A percentile compares a stretch with the other conserved stretches of the same genome.
phyloP scores from a whole-genome alignment of 2,888 invertebrate genomes.

The Ochropleura leucogaster region DNA sequence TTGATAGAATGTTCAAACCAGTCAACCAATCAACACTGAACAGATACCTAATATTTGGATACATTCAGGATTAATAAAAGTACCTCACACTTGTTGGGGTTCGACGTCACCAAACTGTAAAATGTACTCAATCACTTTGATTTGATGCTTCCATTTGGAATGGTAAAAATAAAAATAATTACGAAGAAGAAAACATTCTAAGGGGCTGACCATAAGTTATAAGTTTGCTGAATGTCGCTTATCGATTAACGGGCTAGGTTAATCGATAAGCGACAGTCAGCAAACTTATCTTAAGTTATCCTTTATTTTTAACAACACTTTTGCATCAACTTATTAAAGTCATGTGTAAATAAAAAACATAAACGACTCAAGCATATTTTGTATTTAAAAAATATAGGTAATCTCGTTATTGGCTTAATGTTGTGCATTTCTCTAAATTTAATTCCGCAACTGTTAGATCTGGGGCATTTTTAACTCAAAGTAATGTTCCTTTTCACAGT shows the following conservation, averaged over 20 bases:
- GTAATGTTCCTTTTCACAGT: neutral
- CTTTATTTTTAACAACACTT: too few species aligned
- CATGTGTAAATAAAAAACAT: too few species aligned
- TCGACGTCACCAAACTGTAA: neutral
- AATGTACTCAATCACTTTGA: neutral
- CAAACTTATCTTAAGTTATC: too few species aligned
- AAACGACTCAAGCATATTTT: too few species aligned
- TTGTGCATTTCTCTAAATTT: too few species aligned
- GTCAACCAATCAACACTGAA: slow-evolving; percentile 34
- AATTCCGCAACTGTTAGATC: too few species aligned
- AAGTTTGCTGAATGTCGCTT: neutral
- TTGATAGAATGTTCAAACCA: slow-evolving; percentile 33
- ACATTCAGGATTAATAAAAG: slow-evolving; percentile 21
- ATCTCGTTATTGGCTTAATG: too few species aligned
- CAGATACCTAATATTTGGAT: slow-evolving; percentile 19
- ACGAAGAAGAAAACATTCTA: neutral
- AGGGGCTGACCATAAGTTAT: neutral
- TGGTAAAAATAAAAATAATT: neutral
- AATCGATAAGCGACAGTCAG: too few species aligned
- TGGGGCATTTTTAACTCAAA: neutral
- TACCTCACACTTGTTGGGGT: slow-evolving; percentile 26
- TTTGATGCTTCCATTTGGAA: neutral
- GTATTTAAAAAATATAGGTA: too few species aligned
- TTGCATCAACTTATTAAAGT: too few species aligned
- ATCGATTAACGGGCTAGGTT: neutral